A percentile compares a stretch with the other conserved stretches of the same genome.
Evolutionary conservation across 1,140 invertebrate species (phyloP).

Genomic region (Leptonema lineaticorne): DNA sequence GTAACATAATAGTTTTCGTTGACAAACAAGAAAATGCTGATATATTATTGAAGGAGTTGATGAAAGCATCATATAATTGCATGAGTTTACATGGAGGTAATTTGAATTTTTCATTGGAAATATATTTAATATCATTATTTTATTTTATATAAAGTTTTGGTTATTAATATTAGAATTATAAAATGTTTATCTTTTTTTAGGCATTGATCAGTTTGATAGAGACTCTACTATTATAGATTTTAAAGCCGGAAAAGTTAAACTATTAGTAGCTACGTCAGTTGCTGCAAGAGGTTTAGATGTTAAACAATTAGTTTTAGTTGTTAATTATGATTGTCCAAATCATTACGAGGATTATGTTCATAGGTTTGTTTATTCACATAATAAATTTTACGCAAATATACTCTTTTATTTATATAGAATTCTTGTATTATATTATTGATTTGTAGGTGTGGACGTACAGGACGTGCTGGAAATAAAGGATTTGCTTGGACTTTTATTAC

Average conservation of each 20-base stretch:
- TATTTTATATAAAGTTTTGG: not conserved
- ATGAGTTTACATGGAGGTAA: conserved; percentile 94
- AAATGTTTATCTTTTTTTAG: conserved; percentile 46
- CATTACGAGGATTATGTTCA: conserved; percentile 99
- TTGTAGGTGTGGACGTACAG: conserved; percentile 83
- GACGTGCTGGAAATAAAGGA: conserved; percentile 96
- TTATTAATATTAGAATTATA: not conserved
- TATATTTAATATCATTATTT: no score
- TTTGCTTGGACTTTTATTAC: conserved; percentile 97
- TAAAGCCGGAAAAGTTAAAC: conserved; percentile 87
- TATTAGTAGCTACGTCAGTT: conserved; percentile 92
- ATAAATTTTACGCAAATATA: not conserved
- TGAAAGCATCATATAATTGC: conserved; percentile 95
- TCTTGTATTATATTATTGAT: not conserved
- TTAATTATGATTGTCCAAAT: conserved; percentile 99
- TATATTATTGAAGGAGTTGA: conserved; percentile 89
- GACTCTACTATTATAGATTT: conserved; percentile 98
- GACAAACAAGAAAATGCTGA: conserved; percentile 99
- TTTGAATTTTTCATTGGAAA: conserved; percentile 1
- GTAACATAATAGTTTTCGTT: conserved; percentile 95
- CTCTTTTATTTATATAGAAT: not conserved
- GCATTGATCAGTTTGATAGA: conserved; percentile 97
- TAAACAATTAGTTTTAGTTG: conserved; percentile 95
- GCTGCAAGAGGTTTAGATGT: conserved; percentile 97
- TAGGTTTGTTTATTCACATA: conserved; percentile 46